These are phyloP conservation scores for Linyphia triangularis DNA, from an alignment of 2,888 invertebrate genomes.

Conservation along the genomic window DNA sequence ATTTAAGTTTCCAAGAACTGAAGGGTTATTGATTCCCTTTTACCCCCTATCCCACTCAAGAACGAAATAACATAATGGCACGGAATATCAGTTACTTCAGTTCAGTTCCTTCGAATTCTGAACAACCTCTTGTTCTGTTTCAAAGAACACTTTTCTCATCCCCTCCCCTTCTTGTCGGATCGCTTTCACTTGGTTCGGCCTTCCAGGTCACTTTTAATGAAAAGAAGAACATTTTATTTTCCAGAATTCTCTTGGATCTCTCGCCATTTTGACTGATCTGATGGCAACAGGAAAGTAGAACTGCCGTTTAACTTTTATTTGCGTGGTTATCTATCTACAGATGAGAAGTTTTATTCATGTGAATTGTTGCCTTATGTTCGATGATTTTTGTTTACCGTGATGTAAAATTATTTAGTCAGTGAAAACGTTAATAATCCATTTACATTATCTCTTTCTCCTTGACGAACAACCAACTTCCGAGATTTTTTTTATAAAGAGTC, in stretches of 20 bases:
- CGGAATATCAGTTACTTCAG: constrained; percentile 7
- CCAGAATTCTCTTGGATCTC: background rate
- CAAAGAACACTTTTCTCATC: background rate
- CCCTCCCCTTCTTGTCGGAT: background rate
- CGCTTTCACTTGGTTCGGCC: constrained; percentile 20
- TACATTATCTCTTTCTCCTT: no score
- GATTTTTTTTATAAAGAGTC: no score
- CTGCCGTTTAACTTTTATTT: no score
- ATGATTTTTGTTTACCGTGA: no score
- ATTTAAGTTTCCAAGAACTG: constrained; percentile 12
- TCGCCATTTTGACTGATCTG: no score
- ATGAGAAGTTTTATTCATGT: no score
- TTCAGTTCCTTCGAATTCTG: background rate
- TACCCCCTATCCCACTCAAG: constrained; percentile 1
- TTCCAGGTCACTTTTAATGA: constrained; percentile 35
- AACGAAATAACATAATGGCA: constrained; percentile 26
- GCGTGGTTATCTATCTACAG: no score
- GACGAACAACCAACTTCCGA: no score
- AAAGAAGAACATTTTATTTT: constrained; percentile 37
- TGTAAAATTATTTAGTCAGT: no score
- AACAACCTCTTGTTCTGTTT: background rate
- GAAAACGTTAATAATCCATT: no score
- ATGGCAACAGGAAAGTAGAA: no score
- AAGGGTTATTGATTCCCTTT: constrained; percentile 25
- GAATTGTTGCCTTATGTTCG: no score